Percentiles rank a stretch among this genome's conserved stretches.
phyloP scores from a whole-genome alignment of 2,113 vertebrate genomes.

The Calidris pygmaea region DNA sequence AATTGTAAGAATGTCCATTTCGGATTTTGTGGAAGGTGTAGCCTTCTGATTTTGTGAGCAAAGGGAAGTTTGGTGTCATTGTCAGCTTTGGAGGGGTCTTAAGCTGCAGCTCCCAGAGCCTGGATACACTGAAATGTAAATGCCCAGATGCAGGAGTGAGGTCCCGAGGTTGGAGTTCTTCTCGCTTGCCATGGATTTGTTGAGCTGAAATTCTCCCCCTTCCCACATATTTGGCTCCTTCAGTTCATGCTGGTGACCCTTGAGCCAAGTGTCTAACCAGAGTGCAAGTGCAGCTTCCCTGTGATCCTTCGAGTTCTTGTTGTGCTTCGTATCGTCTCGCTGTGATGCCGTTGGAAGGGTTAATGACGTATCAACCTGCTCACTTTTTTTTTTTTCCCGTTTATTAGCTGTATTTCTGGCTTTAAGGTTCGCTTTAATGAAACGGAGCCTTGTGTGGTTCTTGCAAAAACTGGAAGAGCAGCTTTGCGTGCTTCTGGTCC shows the following conservation, averaged over 20 bases:
- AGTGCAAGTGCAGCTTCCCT: background rate
- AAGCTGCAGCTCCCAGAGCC: no score
- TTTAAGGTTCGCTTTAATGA: background rate
- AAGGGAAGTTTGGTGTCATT: background rate
- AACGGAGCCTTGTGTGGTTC: background rate
- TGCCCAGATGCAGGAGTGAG: background rate
- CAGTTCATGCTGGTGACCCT: background rate
- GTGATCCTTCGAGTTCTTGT: background rate
- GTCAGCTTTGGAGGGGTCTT: background rate
- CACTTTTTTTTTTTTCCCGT: background rate
- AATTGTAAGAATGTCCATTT: accelerated
- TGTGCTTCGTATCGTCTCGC: accelerated
- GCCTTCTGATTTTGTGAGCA: background rate
- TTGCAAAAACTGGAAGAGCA: background rate
- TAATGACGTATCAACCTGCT: background rate
- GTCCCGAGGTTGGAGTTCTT: accelerated
- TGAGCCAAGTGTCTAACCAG: background rate
- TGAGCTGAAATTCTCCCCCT: background rate
- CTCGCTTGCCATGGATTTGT: background rate
- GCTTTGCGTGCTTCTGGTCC: background rate
- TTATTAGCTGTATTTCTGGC: background rate
- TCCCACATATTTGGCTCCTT: background rate
- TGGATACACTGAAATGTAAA: background rate
- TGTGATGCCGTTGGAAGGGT: background rate
- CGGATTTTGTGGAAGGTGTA: accelerated